These are phyloP conservation scores for Rhea pennata DNA, from an alignment of 2,113 vertebrate species.

Conservation along the genomic window DNA sequence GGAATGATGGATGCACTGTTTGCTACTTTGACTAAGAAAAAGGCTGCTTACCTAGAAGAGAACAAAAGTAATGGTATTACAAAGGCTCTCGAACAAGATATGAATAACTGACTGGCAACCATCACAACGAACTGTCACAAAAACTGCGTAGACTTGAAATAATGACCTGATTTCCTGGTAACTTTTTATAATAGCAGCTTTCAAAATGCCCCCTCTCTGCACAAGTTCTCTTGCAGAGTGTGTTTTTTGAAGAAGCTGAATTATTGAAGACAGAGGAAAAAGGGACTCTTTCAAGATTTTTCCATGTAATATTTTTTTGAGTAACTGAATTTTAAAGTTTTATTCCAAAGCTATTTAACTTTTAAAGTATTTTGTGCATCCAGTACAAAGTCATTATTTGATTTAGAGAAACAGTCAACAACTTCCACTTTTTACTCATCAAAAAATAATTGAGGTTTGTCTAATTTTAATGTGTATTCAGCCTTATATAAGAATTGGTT, in stretches of 20 bases:
- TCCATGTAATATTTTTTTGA: not conserved
- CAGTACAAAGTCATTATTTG: not conserved
- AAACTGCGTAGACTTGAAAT: not conserved
- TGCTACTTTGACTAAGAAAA: constrained; percentile 86
- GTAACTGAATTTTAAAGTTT: not conserved
- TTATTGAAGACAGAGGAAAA: not conserved
- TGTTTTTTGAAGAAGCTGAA: constrained; percentile 16
- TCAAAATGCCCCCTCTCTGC: not conserved
- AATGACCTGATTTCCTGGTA: not conserved
- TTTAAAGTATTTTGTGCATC: not conserved
- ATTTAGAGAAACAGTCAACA: not conserved
- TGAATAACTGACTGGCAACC: not conserved
- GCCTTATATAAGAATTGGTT: not conserved
- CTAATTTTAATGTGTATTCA: not conserved
- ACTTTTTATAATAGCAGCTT: not conserved
- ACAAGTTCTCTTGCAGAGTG: not conserved
- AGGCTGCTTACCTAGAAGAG: constrained; percentile 49
- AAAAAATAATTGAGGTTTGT: not conserved
- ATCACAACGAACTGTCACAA: not conserved
- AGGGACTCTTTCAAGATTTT: not conserved
- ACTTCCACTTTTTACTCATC: not conserved
- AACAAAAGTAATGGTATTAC: constrained; percentile 43
- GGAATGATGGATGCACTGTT: constrained; percentile 98
- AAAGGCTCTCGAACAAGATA: constrained; percentile 25
- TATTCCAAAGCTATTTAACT: not conserved